Conservation (phyloP, 2,113 vertebrate genomes). For the Gallinago undulata region DNA sequence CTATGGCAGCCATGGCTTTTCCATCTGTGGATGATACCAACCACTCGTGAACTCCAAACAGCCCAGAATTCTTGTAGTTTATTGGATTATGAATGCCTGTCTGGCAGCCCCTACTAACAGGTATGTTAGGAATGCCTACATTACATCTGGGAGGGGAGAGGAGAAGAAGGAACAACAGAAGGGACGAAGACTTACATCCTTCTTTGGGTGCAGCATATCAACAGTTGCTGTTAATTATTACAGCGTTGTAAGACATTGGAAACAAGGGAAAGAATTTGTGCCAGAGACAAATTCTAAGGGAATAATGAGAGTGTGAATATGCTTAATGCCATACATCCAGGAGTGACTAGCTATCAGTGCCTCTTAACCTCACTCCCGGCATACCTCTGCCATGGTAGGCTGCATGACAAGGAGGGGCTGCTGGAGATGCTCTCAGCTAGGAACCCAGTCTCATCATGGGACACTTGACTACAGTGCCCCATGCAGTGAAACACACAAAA, state of each 20-base stretch:
- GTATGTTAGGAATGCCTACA: neutral
- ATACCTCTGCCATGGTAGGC: neutral
- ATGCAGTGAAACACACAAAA: neutral
- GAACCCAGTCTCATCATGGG: neutral
- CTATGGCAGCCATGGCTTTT: neutral
- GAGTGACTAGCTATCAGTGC: neutral
- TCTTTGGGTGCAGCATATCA: neutral
- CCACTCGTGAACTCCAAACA: neutral
- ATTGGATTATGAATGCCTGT: neutral
- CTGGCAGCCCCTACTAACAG: neutral
- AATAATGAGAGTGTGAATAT: neutral
- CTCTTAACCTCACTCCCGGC: neutral
- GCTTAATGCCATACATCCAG: neutral
- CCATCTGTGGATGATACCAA: accelerated
- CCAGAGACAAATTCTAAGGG: neutral
- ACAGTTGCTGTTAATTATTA: neutral
- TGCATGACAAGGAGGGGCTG: accelerated
- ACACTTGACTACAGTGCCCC: neutral
- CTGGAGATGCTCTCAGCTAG: neutral
- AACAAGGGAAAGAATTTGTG: neutral
- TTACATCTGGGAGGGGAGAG: neutral
- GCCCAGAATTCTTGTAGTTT: neutral
- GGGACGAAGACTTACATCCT: neutral
- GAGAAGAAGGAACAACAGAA: neutral
- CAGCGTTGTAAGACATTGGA: neutral